Evolutionary conservation across 2,113 vertebrate species (phyloP).

Genomic region (Colius striatus): DNA sequence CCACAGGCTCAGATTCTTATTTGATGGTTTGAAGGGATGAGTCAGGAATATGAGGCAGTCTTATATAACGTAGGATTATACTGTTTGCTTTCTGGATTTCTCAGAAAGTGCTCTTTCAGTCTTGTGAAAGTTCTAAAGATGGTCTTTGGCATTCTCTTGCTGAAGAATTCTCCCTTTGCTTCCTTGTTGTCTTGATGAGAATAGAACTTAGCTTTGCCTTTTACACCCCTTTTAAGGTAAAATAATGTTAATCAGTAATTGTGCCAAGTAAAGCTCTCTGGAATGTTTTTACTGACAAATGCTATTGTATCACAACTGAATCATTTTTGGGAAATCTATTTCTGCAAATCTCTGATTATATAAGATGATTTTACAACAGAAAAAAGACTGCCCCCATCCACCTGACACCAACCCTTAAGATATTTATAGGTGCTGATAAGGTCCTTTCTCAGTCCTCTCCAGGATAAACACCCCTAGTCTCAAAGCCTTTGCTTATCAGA

Average conservation of each 20-base stretch:
- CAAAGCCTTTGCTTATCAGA: no score
- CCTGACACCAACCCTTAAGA: no score
- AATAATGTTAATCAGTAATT: neutral
- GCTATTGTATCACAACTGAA: neutral
- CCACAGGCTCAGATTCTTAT: neutral
- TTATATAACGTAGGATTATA: neutral
- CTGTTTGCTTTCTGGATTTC: neutral
- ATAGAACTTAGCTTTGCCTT: neutral
- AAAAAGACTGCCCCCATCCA: no score
- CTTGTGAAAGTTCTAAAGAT: neutral
- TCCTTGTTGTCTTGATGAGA: neutral
- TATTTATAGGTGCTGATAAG: no score
- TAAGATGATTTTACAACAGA: neutral
- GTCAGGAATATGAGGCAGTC: neutral
- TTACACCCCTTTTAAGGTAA: neutral
- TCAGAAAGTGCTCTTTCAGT: neutral
- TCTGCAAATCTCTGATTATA: neutral
- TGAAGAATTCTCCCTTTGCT: neutral
- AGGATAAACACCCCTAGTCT: no score
- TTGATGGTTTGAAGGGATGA: neutral
- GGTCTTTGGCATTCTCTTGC: neutral
- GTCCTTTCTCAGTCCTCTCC: no score
- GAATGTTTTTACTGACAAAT: neutral
- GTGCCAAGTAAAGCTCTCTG: neutral
- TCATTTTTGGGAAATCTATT: neutral